These are phyloP conservation scores for Caenorhabditis angaria DNA, from an alignment of 2,888 invertebrate species.

Conservation along the genomic window DNA sequence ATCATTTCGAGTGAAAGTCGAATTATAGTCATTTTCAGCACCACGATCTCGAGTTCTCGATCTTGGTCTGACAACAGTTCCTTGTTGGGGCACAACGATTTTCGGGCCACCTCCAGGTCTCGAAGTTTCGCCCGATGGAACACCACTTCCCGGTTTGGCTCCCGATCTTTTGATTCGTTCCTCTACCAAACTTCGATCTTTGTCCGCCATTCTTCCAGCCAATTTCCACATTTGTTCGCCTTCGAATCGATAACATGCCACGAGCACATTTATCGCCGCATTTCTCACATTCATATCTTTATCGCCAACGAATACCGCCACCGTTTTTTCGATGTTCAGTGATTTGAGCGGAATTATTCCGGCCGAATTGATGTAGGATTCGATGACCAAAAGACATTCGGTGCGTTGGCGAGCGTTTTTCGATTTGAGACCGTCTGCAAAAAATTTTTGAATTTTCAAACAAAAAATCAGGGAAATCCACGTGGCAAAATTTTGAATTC, in stretches of 20 bases:
- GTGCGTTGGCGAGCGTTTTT: constrained; percentile 95
- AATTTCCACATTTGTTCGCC: constrained; percentile 78
- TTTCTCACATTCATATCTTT: constrained; percentile 93
- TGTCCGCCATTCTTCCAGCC: constrained; percentile 74
- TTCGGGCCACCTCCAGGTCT: constrained; percentile 41
- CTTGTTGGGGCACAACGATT: constrained; percentile 48
- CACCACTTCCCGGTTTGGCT: constrained; percentile 43
- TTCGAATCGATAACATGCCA: constrained; percentile 87
- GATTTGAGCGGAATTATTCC: constrained; percentile 78
- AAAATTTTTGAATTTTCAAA: neutral
- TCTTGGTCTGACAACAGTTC: constrained; percentile 19
- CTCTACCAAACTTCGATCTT: constrained; percentile 90
- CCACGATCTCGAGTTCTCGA: constrained; percentile 30
- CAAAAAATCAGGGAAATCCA: no score
- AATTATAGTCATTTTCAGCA: neutral
- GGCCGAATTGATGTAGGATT: constrained; percentile 80
- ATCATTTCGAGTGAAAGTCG: neutral
- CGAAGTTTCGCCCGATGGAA: constrained; percentile 14
- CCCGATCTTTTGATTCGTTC: constrained; percentile 91
- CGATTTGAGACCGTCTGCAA: constrained; percentile 86
- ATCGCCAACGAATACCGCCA: constrained; percentile 93
- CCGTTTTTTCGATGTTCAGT: constrained; percentile 84
- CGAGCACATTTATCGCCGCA: constrained; percentile 91
- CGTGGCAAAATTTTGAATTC: no score
- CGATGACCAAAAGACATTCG: constrained; percentile 93